phyloP scores from a whole-genome alignment of 1,140 invertebrate genomes.

The Hesperophylax magnus region DNA sequence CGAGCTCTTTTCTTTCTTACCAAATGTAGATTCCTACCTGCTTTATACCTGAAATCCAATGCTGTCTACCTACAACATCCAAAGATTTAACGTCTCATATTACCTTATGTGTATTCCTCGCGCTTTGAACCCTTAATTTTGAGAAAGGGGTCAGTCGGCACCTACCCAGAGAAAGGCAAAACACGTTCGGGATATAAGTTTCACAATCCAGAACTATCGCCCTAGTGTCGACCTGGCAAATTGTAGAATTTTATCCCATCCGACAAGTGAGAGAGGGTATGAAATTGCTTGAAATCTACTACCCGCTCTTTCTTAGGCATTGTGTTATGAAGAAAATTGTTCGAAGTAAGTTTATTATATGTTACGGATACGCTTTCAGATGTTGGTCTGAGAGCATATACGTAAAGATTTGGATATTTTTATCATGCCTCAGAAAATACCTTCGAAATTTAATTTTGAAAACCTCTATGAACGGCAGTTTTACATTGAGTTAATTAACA shows the following conservation, averaged over 20 bases:
- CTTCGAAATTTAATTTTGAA: too few species aligned
- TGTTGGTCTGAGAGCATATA: too few species aligned
- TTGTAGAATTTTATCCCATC: not conserved
- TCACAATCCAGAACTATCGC: slow-evolving; percentile 13
- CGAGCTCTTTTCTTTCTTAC: not conserved
- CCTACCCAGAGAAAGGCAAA: not conserved
- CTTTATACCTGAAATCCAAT: not conserved
- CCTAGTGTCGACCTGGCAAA: not conserved
- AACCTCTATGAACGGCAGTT: too few species aligned
- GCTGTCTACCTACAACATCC: not conserved
- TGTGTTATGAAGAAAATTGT: not conserved
- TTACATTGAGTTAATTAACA: too few species aligned
- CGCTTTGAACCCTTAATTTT: slow-evolving; percentile 8
- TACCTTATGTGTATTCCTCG: not conserved
- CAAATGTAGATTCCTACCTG: not conserved
- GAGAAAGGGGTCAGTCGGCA: not conserved
- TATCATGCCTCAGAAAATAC: too few species aligned
- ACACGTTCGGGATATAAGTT: slow-evolving; percentile 29
- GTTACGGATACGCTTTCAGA: too few species aligned
- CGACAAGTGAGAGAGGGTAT: not conserved
- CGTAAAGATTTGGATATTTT: too few species aligned
- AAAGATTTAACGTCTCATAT: not conserved
- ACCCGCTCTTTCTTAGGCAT: not conserved
- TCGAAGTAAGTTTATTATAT: too few species aligned
- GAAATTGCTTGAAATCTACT: not conserved